phyloP scores from a whole-genome alignment of 2,888 invertebrate species.

The Cylindroiulus punctatus region DNA sequence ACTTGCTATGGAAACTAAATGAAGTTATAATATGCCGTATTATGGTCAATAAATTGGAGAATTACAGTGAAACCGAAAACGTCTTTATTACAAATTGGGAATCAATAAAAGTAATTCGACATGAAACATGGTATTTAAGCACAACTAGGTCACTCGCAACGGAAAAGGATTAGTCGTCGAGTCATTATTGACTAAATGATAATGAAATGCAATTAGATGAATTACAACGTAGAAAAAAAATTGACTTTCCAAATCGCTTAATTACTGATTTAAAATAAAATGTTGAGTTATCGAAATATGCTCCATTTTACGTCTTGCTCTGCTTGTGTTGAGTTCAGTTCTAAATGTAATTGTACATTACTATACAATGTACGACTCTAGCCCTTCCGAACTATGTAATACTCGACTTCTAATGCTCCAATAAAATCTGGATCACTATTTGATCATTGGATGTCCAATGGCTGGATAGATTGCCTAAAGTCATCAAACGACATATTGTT shows the following conservation, averaged over 20 bases:
- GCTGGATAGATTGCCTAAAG: constrained; percentile 9
- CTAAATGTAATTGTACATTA: no score
- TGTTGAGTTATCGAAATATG: no score
- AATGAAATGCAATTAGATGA: neutral
- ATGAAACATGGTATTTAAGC: neutral
- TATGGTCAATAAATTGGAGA: constrained; percentile 1
- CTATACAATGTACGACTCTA: no score
- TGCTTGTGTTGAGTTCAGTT: no score
- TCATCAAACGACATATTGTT: constrained; percentile 34
- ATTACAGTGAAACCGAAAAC: neutral
- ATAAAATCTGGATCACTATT: constrained; percentile 2
- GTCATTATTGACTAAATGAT: neutral
- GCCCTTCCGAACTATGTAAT: neutral
- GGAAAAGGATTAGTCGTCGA: neutral
- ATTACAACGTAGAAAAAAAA: no score
- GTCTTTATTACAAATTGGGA: constrained; percentile 32
- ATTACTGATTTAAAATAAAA: no score
- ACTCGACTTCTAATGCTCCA: neutral
- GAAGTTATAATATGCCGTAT: neutral
- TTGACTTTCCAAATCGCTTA: no score
- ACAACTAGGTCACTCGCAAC: neutral
- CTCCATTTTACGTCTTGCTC: no score
- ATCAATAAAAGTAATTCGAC: constrained; percentile 24
- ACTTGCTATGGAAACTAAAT: neutral
- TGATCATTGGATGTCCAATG: constrained; percentile 16